Conservation (phyloP, 2,797 vertebrate species). For the Odontamblyopus lacepedii region DNA sequence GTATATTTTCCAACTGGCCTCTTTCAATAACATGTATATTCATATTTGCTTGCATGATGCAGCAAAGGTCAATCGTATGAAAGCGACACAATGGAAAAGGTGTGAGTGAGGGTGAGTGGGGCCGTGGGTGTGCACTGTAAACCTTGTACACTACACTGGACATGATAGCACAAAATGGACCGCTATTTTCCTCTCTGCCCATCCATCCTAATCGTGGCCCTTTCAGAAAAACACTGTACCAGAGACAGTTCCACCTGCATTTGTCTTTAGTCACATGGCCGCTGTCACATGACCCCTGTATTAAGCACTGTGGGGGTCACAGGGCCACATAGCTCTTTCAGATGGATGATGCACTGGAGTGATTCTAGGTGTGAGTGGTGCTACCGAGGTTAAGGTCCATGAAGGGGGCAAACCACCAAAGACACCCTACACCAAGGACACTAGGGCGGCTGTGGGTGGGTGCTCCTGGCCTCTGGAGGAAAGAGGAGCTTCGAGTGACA, state of each 20-base stretch:
- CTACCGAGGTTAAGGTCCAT: slow-evolving; percentile 6
- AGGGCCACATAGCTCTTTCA: neutral
- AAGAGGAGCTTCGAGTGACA: slow-evolving; percentile 6
- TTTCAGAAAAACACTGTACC: slow-evolving; percentile 1
- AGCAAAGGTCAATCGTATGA: neutral
- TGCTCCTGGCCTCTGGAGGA: neutral
- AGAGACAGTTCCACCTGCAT: neutral
- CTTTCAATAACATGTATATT: neutral
- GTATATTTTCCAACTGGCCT: neutral
- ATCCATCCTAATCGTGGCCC: neutral
- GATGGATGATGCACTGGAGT: slow-evolving; percentile 11
- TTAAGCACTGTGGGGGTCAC: neutral
- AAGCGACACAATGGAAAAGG: neutral
- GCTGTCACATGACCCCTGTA: neutral
- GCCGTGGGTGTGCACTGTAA: too few species aligned
- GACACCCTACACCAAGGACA: slow-evolving; percentile 8
- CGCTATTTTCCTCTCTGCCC: neutral
- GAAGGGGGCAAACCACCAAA: slow-evolving; percentile 4
- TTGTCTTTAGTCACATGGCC: slow-evolving; percentile 1
- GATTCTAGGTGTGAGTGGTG: neutral
- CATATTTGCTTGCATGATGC: neutral
- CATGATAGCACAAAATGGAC: neutral
- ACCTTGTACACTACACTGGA: neutral
- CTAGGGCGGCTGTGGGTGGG: neutral
- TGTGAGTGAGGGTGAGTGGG: too few species aligned